Percentiles rank a stretch among this genome's conserved stretches.
phyloP scores from a whole-genome alignment of 2,888 invertebrate genomes.

The Hirtodrosophila duncani region DNA sequence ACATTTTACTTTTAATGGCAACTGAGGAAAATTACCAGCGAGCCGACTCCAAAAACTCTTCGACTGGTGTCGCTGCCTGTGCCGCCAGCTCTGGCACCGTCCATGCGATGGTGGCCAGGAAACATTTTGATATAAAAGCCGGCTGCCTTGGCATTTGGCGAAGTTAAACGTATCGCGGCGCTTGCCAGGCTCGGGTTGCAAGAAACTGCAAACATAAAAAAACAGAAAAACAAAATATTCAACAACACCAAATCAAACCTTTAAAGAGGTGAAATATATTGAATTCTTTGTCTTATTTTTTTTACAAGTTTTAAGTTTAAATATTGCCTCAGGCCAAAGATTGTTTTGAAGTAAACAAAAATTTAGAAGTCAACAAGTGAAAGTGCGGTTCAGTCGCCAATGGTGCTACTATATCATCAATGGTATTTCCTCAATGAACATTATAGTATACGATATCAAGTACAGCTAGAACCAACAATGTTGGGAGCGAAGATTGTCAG shows the following conservation, averaged over 20 bases:
- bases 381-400: too few species aligned
- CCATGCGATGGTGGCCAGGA: too few species aligned
- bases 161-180: constrained; percentile 67
- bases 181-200: constrained; percentile 40
- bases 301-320: too few species aligned
- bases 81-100: constrained; percentile 1
- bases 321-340: too few species aligned
- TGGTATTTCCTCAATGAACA: too few species aligned
- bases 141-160: constrained; percentile 15
- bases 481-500: too few species aligned
- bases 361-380: too few species aligned
- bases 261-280: constrained; percentile 14
- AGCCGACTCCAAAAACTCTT: not conserved
- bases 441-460: too few species aligned
- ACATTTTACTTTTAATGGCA: constrained; percentile 39
- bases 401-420: too few species aligned
- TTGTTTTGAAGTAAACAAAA: too few species aligned
- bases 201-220: constrained; percentile 3
- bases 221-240: constrained; percentile 6
- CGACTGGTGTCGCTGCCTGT: not conserved
- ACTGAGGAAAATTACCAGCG: constrained; percentile 53
- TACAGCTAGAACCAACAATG: too few species aligned
- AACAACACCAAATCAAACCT: constrained; percentile 5
- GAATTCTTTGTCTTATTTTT: too few species aligned
- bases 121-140: constrained; percentile 66